Evolutionary conservation across 1,140 invertebrate genomes (phyloP), one percentile per base, ranked within the genome.

Genomic region (Dinoponera quadriceps): DNA sequence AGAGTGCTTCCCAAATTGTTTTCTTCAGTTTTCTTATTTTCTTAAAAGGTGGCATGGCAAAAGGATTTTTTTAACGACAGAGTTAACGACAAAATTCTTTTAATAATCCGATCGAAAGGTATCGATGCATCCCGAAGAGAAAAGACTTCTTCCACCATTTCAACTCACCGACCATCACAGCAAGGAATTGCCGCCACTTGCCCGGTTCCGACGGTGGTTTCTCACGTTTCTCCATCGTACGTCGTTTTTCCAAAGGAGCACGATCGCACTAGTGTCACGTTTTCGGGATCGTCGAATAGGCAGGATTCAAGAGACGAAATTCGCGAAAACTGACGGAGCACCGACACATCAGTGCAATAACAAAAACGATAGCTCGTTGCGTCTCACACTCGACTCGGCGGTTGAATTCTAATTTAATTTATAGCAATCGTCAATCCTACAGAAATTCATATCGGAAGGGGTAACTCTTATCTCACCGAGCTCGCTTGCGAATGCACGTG

Each of bases 111-210:
- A 33, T 7, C 2, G 7, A 7, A 33, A 33, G 33, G 7, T 3
- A 33, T 33, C 33, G 33, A 7, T 7, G 33, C 2, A 33, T 33
- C 33, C 33, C 33, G 38, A 22, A 27, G 3, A 38, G 5, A 9
- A 62, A 71, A 44, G 4, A 44, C 22, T 1, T 68, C 20, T 63
- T 25, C n/a, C 14, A 20, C 14, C 2, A n/a, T 18, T 44, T 13
- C 14, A 66, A 92, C 90, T 88, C 59, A 93, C 92, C 85, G 48
- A 90, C 73, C 3, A 88, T 0, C 0, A 91, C 51, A 13, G 90
- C 86, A 0, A 92, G 7, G 72, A 91, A 84, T 49, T 93, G 92
- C 13, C 88, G 88, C 29, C 75, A 68, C 74, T 90, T 92, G 57
- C 92, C 92, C 14, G 92, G 86, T 29, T 90, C 88, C 16, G 38